Base-by-base conservation (phyloP, 1,140 invertebrate genomes). In the Ylistrum balloti region DNA sequence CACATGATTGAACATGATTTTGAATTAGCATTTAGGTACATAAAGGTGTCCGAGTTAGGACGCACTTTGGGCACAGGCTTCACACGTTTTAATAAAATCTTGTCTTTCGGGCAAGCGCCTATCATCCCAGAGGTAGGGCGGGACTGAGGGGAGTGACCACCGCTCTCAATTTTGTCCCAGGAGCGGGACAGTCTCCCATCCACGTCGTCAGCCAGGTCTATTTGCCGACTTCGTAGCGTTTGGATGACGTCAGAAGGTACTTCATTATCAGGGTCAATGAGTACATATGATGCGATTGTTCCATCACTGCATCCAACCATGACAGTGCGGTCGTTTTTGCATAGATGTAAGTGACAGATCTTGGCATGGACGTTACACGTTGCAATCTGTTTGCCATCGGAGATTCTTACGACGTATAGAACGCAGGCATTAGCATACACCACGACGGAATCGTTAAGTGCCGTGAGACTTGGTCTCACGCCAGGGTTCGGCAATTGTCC, bases 301-400 rank as follows among this genome's bases (percentile, higher is more conserved):
- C 96, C 96, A 89, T 96, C 95, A 15, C 87, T 86, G 74, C 95
- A 96, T 17, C 96, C 96, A 20, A 95, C 93, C 10, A 96, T 89
- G n/a, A 96, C 86, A 0, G 95, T 96, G 45, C 94, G 89, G 10
- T 95, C 91, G 88, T 96, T 95, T 32, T 91, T 74, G 88, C 95
- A 94, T 20, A 95, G 88, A 33, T 89, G 89, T 17, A 96, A 28
- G 48, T 87, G 88, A 33, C 92, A 93, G 35, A 96, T 90, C 20
- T 92, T 88, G 1, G 93, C 93, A 86, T 96, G 95, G 0, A 95
- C 94, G 22, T 95, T 93, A 86, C 95, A 95, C n/a, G 86, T 90
- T 0, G 93, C 96, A 38, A 96, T 93, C n/a, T 85, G 15, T 33
- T 87, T 88, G 20, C 92, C 93, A 90, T 95, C 95, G 7, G 45